Evolutionary conservation across 2,888 invertebrate species (phyloP).

Genomic region (Synanthedon myopaeformis): DNA sequence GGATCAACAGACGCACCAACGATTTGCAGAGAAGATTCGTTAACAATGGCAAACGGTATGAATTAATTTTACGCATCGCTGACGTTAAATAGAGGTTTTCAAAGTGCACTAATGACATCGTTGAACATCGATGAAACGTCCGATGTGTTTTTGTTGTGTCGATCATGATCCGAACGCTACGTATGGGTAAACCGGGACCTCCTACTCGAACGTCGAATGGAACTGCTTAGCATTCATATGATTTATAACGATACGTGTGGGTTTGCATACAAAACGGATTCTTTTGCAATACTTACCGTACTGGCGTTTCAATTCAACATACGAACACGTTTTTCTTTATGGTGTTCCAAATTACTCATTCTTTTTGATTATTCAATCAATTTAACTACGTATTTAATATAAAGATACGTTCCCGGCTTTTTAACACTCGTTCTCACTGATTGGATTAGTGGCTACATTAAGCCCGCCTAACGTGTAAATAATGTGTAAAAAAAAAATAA

Average conservation of each 20-base stretch:
- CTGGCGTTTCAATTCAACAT: too few species aligned
- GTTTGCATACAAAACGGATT: conserved; percentile 39
- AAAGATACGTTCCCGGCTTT: too few species aligned
- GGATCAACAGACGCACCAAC: conserved; percentile 53
- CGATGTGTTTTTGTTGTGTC: conserved; percentile 19
- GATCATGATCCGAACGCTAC: conserved; percentile 9
- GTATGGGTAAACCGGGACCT: conserved; percentile 37
- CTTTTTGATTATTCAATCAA: too few species aligned
- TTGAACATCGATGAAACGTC: conserved; percentile 8
- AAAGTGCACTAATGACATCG: not conserved
- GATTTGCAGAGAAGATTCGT: conserved; percentile 44
- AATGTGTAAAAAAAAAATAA: not conserved
- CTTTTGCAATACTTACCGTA: conserved; percentile 28
- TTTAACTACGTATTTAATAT: too few species aligned
- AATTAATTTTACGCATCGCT: conserved; percentile 1
- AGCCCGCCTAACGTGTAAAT: not conserved
- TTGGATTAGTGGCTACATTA: too few species aligned
- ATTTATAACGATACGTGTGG: conserved; percentile 23
- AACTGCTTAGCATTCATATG: conserved; percentile 24
- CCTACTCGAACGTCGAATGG: conserved; percentile 42
- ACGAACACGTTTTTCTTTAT: too few species aligned
- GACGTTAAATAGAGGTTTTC: not conserved
- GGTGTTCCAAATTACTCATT: too few species aligned
- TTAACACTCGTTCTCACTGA: too few species aligned
- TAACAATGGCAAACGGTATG: conserved; percentile 60